These are phyloP conservation scores for Harpalus rufipes DNA, from an alignment of 2,888 invertebrate species.

Conservation along the genomic window DNA sequence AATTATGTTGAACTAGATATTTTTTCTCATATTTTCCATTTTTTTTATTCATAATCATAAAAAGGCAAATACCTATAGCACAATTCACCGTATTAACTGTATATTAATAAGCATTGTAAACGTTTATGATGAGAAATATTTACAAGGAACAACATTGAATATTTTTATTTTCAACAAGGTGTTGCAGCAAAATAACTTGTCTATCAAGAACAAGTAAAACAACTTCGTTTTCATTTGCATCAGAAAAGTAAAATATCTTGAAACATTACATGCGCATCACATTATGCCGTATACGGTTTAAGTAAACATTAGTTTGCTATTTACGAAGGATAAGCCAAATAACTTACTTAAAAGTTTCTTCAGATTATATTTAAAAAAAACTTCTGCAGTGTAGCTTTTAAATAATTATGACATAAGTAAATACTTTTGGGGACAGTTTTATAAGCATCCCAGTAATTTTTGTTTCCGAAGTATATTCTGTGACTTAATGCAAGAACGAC, in stretches of 20 bases:
- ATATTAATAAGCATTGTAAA: constrained; percentile 12
- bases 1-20: constrained; percentile 26
- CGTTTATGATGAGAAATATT: not conserved
- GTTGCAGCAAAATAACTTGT: not conserved
- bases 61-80: no score
- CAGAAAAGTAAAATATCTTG: constrained; percentile 26
- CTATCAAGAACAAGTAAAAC: constrained; percentile 40
- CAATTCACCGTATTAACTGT: constrained; percentile 3
- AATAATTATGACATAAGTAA: no score
- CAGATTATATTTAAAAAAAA: not conserved
- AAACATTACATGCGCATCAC: not conserved
- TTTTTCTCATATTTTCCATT: constrained; percentile 4
- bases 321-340: not conserved
- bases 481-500: no score
- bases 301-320: constrained; percentile 15
- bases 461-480: no score
- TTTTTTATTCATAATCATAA: not conserved
- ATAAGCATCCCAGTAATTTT: no score
- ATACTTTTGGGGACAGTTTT: no score
- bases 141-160: constrained; percentile 16
- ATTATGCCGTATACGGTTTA: constrained; percentile 18
- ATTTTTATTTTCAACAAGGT: not conserved
- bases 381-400: not conserved
- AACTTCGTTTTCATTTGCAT: constrained; percentile 45
- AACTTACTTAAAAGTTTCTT: constrained; percentile 7